Percentiles rank a stretch among this genome's conserved stretches.
Evolutionary conservation across 53 echinoderm and acorn worm species (phyloP).

Genomic region (Actinopyga echinites): DNA sequence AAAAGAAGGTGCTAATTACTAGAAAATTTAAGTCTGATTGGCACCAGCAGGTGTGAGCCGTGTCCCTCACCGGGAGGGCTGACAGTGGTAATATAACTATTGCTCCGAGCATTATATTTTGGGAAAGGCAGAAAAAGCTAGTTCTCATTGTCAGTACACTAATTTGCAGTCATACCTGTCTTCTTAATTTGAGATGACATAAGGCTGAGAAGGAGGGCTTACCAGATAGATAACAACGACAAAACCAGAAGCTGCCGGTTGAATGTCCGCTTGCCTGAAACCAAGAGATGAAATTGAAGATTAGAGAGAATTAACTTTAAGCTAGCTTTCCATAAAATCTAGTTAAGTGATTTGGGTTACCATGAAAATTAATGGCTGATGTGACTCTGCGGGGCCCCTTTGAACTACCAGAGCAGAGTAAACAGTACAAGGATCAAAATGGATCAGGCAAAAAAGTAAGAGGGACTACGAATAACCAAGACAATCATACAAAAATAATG

Average conservation of each 20-base stretch:
- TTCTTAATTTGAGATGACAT: constrained; percentile 38
- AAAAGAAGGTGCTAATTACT: constrained; percentile 43
- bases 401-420: constrained; percentile 29
- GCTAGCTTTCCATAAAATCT: constrained; percentile 42
- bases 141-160: constrained; percentile 33
- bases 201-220: constrained; percentile 32
- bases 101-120: constrained; percentile 37
- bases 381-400: constrained; percentile 20
- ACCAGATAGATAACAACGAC: constrained; percentile 22
- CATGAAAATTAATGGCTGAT: constrained; percentile 40
- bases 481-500: too few relatives aligned
- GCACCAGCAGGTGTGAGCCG: constrained; percentile 38
- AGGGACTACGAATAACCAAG: too few relatives aligned
- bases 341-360: constrained; percentile 43
- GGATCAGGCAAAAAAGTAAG: constrained; percentile 1
- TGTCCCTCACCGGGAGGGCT: constrained; percentile 20
- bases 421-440: constrained; percentile 19
- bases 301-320: constrained; percentile 43
- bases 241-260: constrained; percentile 24
- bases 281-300: constrained; percentile 43
- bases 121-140: constrained; percentile 25
- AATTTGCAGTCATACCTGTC: constrained; percentile 12
- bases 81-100: constrained; percentile 30
- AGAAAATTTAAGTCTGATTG: constrained; percentile 35
- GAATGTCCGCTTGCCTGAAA: constrained; percentile 35